phyloP scores from a whole-genome alignment of 2,888 invertebrate genomes.

The Drosophila recens region DNA sequence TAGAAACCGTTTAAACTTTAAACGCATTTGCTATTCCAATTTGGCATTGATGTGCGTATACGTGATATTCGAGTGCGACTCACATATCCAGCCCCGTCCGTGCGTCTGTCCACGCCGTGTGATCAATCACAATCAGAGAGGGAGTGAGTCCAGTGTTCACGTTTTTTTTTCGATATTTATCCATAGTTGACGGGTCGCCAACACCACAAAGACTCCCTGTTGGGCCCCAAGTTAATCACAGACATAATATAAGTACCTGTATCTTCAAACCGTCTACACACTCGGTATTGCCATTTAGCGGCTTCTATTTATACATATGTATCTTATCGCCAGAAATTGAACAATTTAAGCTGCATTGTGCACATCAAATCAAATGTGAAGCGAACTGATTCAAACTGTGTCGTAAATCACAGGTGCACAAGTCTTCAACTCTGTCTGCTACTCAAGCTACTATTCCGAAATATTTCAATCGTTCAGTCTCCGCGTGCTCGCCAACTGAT shows the following conservation, averaged over 20 bases:
- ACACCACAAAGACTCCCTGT: constrained; percentile 25
- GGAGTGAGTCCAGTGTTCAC: constrained; percentile 37
- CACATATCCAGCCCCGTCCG: not conserved
- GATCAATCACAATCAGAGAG: constrained; percentile 48
- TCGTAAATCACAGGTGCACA: constrained; percentile 46
- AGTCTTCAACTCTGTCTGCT: not conserved
- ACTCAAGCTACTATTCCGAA: constrained; percentile 5
- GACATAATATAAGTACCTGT: constrained; percentile 36
- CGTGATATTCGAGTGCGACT: constrained; percentile 42
- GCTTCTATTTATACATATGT: constrained; percentile 34
- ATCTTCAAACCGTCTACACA: constrained; percentile 32
- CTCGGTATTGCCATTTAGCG: constrained; percentile 35
- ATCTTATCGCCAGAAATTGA: constrained; percentile 69
- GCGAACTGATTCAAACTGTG: constrained; percentile 33
- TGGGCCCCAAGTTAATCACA: constrained; percentile 25
- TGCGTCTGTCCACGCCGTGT: not conserved
- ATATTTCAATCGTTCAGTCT: constrained; percentile 50
- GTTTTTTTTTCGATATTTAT: constrained; percentile 55
- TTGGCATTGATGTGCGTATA: constrained; percentile 51
- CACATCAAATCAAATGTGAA: constrained; percentile 56
- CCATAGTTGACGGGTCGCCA: constrained; percentile 39
- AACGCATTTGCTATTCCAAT: constrained; percentile 38
- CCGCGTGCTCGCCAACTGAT: constrained; percentile 48
- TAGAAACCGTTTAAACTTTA: constrained; percentile 36
- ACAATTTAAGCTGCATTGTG: constrained; percentile 76